A percentile compares a stretch with the other conserved stretches of the same genome.
Conservation (phyloP, 2,888 invertebrate genomes). For the Microctonus aethiopoides region DNA sequence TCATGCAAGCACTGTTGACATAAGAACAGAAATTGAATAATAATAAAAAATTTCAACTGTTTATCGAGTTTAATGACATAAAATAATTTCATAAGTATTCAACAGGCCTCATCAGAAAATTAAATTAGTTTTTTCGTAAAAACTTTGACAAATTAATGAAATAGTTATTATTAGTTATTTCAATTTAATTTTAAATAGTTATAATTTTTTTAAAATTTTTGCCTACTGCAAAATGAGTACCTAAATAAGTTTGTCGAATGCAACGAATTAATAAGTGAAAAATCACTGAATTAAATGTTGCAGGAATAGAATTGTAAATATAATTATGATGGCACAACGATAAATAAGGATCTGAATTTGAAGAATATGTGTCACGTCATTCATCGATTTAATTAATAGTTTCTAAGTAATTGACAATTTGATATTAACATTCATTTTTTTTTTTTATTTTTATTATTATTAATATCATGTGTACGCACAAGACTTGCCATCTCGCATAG, state of each 20-base stretch:
- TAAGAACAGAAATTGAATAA: background rate
- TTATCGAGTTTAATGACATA: background rate
- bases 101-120: background rate
- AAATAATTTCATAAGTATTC: background rate
- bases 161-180: background rate
- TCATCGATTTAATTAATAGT: conserved; percentile 36
- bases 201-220: background rate
- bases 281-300: conserved; percentile 18
- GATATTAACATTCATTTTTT: conserved; percentile 28
- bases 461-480: conserved; percentile 47
- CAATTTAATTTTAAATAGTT: background rate
- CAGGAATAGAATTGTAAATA: conserved; percentile 37
- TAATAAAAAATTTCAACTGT: background rate
- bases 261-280: conserved; percentile 29
- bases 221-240: conserved; percentile 9
- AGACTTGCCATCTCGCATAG: conserved; percentile 48
- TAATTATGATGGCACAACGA: conserved; percentile 43
- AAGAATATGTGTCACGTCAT: conserved; percentile 34
- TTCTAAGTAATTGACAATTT: conserved; percentile 37
- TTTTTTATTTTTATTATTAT: conserved; percentile 24
- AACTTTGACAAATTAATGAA: too few species aligned
- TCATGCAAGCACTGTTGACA: conserved; percentile 8
- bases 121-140: background rate
- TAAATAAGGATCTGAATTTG: conserved; percentile 43
- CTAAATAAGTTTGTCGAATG: conserved; percentile 17